These are phyloP conservation scores for Vanessa cardui DNA, from an alignment of 2,888 invertebrate genomes.

Conservation along the genomic window DNA sequence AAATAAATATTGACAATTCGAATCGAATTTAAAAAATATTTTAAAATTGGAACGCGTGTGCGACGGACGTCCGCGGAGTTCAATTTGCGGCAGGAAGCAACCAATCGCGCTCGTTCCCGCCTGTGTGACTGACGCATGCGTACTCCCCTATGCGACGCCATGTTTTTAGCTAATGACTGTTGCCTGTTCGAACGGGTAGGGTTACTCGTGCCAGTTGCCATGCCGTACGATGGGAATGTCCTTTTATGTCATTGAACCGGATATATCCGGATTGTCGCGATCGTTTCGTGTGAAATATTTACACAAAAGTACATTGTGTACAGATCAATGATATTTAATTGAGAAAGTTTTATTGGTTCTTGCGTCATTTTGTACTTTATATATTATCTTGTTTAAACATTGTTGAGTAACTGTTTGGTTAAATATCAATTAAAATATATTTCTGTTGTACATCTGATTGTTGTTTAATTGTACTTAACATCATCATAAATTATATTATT, in stretches of 20 bases:
- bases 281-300: background rate
- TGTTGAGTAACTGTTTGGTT: no score
- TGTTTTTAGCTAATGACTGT: slow-evolving; percentile 36
- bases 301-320: no score
- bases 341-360: no score
- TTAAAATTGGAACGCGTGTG: slow-evolving; percentile 48
- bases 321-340: no score
- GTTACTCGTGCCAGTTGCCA: slow-evolving; percentile 31
- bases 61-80: slow-evolving; percentile 69
- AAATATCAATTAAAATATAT: no score
- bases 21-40: background rate
- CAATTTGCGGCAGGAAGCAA: slow-evolving; percentile 72
- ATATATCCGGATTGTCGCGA: slow-evolving; percentile 5
- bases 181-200: slow-evolving; percentile 23
- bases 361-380: no score
- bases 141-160: slow-evolving; percentile 37
- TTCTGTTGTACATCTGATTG: background rate
- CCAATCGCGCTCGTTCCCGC: slow-evolving; percentile 69
- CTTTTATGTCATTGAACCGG: slow-evolving; percentile 2
- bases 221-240: background rate
- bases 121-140: slow-evolving; percentile 48
- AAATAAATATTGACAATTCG: background rate
- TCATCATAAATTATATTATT: background rate
- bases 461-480: background rate
- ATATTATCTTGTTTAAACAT: no score